A percentile compares a stretch with the other conserved stretches of the same genome.
Conservation (phyloP, 2,113 vertebrate species). For the Mionectes macconnelli region DNA sequence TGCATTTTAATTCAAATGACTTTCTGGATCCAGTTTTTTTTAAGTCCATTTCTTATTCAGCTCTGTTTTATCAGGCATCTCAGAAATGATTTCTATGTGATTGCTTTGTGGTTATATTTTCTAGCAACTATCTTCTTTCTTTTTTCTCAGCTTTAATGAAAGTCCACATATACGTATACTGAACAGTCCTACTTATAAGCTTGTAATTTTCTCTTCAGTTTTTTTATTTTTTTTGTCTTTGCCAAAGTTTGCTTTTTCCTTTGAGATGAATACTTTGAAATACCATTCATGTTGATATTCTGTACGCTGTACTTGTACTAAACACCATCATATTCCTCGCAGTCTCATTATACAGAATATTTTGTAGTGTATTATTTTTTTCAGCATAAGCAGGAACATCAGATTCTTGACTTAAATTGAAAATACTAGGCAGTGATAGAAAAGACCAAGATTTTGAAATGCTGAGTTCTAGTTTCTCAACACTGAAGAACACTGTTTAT, state of each 20-base stretch:
- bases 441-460: background rate
- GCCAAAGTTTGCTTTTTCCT: background rate
- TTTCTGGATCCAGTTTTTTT: background rate
- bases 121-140: background rate
- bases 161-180: background rate
- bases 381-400: background rate
- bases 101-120: background rate
- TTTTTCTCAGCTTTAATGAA: background rate
- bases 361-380: background rate
- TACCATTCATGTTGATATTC: background rate
- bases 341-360: background rate
- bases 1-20: background rate
- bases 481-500: background rate
- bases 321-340: background rate
- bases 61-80: background rate
- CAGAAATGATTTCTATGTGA: background rate
- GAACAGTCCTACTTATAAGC: background rate
- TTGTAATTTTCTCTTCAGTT: background rate
- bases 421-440: background rate
- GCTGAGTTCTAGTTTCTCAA: background rate
- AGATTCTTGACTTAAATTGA: background rate
- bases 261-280: background rate
- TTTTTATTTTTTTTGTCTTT: background rate
- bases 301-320: background rate
- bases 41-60: background rate